Conservation (phyloP, 1,140 invertebrate species). For the Rhyzopertha dominica region DNA sequence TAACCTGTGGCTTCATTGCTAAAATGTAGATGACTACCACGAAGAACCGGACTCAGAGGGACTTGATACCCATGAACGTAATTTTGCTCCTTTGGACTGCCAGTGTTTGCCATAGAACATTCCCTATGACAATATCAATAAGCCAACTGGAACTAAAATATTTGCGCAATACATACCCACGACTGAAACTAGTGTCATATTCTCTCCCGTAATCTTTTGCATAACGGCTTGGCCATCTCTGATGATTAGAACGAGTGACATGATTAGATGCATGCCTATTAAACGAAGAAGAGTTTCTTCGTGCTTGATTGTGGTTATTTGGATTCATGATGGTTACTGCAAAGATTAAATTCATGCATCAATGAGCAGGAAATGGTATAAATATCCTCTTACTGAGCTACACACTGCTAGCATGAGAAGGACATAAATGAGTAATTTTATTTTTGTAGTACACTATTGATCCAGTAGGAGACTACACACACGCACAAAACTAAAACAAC, state of each 20-base stretch:
- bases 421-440: constrained; percentile 29
- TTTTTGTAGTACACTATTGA: constrained; percentile 36
- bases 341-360: constrained; percentile 15
- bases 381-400: constrained; percentile 36
- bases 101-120: constrained; percentile 37
- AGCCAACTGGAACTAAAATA: too few relatives aligned
- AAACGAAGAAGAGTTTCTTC: constrained; percentile 42
- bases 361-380: constrained; percentile 17
- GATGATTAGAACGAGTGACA: constrained; percentile 35
- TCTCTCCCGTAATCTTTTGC: constrained; percentile 42
- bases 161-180: constrained; percentile 41
- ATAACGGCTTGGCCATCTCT: constrained; percentile 43
- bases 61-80: constrained; percentile 42
- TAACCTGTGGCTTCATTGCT: constrained; percentile 38
- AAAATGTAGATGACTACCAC: constrained; percentile 41
- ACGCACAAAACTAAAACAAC: constrained; percentile 12
- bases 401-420: constrained; percentile 39
- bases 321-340: constrained; percentile 41
- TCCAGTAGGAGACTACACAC: constrained; percentile 25
- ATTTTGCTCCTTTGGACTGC: constrained; percentile 40
- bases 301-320: constrained; percentile 43
- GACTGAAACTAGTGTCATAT: constrained; percentile 41
- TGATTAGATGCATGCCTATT: constrained; percentile 41
- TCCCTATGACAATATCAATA: constrained; percentile 38
- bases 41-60: constrained; percentile 36